These are phyloP conservation scores for Cyanocitta stelleri DNA, from an alignment of 2,113 vertebrate genomes.

Conservation along the genomic window DNA sequence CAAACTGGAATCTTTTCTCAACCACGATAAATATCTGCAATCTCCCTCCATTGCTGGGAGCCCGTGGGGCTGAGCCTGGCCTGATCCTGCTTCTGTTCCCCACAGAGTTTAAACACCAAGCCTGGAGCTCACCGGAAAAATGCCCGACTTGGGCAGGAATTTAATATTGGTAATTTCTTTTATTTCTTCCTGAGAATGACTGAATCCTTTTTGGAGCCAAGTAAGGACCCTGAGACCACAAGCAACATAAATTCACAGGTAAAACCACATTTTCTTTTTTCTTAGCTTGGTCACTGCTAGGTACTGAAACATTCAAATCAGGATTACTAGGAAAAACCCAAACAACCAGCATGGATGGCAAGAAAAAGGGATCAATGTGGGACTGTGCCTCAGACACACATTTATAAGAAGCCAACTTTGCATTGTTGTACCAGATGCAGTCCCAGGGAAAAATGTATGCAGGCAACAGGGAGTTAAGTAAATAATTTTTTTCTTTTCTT, in stretches of 20 bases:
- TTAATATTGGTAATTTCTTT: background rate
- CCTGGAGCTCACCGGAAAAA: background rate
- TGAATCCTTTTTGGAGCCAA: background rate
- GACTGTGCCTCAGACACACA: background rate
- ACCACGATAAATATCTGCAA: background rate
- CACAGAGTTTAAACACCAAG: background rate
- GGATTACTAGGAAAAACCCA: background rate
- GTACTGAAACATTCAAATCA: background rate
- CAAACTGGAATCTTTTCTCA: background rate
- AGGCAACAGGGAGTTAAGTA: conserved; percentile 86
- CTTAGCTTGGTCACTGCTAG: background rate
- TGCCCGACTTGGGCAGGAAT: background rate
- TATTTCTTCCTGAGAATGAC: background rate
- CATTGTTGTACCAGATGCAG: background rate
- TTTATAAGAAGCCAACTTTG: conserved; percentile 32
- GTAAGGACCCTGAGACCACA: background rate
- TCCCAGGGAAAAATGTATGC: conserved; percentile 62
- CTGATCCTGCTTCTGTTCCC: background rate
- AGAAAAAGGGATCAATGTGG: background rate
- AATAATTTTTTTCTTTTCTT: conserved; percentile 80
- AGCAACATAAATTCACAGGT: background rate
- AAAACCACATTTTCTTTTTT: background rate
- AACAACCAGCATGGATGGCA: background rate
- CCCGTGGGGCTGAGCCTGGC: background rate
- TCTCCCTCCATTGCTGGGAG: background rate